Evolutionary conservation across 92 coral and sea anemone species (phyloP).

Genomic region (Parazoanthus swiftii): DNA sequence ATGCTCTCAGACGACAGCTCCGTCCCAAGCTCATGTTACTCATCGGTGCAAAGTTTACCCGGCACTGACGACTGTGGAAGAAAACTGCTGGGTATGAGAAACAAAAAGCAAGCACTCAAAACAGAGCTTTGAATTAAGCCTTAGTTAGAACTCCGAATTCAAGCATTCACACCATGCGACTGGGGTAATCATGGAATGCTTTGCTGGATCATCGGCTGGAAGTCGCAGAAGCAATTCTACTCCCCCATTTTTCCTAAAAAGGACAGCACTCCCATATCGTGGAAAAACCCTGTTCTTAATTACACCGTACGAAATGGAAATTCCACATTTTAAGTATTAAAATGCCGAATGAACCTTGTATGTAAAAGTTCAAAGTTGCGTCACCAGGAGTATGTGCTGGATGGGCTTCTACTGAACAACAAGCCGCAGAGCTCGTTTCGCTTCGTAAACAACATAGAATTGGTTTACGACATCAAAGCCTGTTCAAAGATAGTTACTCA

Average conservation of each 20-base stretch:
- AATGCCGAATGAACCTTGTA: neutral
- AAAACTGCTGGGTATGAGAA: conserved; percentile 9
- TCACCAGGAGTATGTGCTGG: neutral
- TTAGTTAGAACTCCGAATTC: neutral
- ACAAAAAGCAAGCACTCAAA: conserved; percentile 18
- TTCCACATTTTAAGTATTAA: neutral
- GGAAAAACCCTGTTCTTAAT: neutral
- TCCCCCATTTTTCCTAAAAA: neutral
- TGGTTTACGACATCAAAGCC: neutral
- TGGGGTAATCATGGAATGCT: neutral
- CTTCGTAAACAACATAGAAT: neutral
- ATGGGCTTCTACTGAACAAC: neutral
- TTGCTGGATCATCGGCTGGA: neutral
- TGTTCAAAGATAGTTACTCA: neutral
- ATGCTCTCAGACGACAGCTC: conserved; percentile 72
- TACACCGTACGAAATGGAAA: too few species aligned
- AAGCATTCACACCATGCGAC: neutral
- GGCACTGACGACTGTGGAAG: conserved; percentile 10
- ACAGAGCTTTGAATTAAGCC: conserved; percentile 16
- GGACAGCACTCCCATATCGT: neutral
- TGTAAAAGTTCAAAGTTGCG: neutral
- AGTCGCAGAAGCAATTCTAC: neutral
- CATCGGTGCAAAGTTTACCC: conserved; percentile 64
- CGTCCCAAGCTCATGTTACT: conserved; percentile 54
- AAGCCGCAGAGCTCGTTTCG: neutral